Evolutionary conservation across 2,888 invertebrate genomes (phyloP).

Genomic region (Andricus curvator): DNA sequence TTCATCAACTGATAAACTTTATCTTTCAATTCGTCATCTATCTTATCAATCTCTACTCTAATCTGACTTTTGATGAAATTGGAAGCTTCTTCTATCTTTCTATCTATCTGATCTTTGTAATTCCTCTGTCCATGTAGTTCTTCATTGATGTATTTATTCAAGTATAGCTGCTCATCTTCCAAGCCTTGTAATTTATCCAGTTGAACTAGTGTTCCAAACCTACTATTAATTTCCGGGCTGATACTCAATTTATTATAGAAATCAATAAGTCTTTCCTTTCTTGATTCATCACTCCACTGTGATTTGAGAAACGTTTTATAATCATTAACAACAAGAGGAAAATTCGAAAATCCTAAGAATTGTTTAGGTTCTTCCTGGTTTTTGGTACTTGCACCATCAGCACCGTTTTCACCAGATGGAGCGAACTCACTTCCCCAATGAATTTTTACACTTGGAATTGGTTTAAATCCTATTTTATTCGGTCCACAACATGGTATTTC

Average conservation of each 20-base stretch:
- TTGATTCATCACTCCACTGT: background rate
- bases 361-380: background rate
- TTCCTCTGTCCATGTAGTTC: background rate
- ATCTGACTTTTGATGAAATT: background rate
- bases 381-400: background rate
- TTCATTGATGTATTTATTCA: background rate
- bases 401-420: background rate
- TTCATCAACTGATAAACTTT: background rate
- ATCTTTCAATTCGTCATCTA: background rate
- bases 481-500: background rate
- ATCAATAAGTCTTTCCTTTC: background rate
- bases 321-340: background rate
- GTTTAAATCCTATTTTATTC: background rate
- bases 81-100: background rate
- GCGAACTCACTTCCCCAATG: background rate
- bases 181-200: background rate
- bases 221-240: background rate
- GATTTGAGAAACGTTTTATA: background rate
- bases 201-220: background rate
- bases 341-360: background rate
- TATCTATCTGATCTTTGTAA: background rate
- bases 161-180: background rate
- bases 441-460: background rate
- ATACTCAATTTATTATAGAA: background rate
- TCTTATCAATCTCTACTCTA: background rate